phyloP scores from a whole-genome alignment of 1,140 invertebrate genomes.

The Lethocerus indicus region DNA sequence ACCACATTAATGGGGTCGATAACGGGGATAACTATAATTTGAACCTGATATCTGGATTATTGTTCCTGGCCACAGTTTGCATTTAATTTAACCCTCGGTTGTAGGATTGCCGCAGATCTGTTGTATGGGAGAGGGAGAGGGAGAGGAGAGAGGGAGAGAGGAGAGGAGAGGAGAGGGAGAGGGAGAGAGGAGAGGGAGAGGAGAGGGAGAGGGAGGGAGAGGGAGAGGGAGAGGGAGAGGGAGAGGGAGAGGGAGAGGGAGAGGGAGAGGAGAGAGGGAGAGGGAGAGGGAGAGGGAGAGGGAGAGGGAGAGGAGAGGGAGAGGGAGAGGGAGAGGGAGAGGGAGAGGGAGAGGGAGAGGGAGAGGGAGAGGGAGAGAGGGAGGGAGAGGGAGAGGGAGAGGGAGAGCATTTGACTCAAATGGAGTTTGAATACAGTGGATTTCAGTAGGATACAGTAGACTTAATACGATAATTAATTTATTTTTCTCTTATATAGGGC shows the following conservation, averaged over 20 bases:
- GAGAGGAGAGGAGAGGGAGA: not conserved
- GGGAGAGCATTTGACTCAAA: not conserved
- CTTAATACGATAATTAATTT: too few relatives aligned
- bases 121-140: not conserved
- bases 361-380: constrained; percentile 6
- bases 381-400: constrained; percentile 7
- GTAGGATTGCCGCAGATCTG: too few relatives aligned
- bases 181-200: not conserved
- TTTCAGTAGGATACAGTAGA: too few relatives aligned
- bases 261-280: not conserved
- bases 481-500: too few relatives aligned
- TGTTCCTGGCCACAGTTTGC: too few relatives aligned
- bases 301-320: not conserved
- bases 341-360: constrained; percentile 2
- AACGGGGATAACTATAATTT: too few relatives aligned
- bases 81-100: too few relatives aligned
- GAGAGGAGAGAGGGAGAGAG: too few relatives aligned
- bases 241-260: not conserved
- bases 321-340: not conserved
- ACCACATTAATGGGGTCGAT: too few relatives aligned
- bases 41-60: too few relatives aligned
- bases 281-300: too few relatives aligned
- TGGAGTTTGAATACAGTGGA: too few relatives aligned
- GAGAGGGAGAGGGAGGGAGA: not conserved
- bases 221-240: not conserved